Conservation (phyloP, 2,888 invertebrate species). For the Altica lythri region DNA sequence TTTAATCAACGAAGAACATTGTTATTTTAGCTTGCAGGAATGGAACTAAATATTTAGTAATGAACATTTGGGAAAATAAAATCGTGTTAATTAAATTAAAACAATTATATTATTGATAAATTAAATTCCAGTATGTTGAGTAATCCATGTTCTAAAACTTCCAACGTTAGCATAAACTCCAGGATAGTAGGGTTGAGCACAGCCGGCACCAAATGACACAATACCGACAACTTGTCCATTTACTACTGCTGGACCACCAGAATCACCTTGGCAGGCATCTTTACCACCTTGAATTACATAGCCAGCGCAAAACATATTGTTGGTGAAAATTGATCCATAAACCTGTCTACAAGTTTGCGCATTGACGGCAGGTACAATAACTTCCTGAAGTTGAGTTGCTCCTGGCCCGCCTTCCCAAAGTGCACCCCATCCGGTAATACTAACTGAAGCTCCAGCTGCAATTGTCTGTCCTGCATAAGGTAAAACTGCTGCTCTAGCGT, state of each 20-base stretch:
- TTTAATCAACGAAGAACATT: too few relatives aligned
- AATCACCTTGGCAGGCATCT: constrained; percentile 41
- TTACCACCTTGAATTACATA: constrained; percentile 59
- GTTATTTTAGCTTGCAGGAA: too few relatives aligned
- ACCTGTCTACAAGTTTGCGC: not conserved
- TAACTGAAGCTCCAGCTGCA: not conserved
- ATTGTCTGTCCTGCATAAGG: not conserved
- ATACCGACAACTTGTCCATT: constrained; percentile 37
- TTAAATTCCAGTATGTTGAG: too few relatives aligned
- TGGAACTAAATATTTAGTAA: too few relatives aligned
- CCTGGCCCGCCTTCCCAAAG: not conserved
- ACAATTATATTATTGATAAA: too few relatives aligned
- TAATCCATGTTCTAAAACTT: too few relatives aligned
- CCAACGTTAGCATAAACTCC: too few relatives aligned
- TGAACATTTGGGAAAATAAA: too few relatives aligned
- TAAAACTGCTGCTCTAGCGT: not conserved
- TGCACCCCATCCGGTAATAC: constrained; percentile 9
- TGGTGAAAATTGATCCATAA: not conserved
- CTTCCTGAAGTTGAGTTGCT: not conserved
- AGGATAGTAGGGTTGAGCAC: too few relatives aligned
- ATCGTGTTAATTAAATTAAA: too few relatives aligned
- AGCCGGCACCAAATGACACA: constrained; percentile 43
- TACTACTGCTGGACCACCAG: constrained; percentile 42
- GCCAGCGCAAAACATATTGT: constrained; percentile 63
- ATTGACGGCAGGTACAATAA: constrained; percentile 2